These are phyloP conservation scores for Pycnonotus jocosus DNA, from an alignment of 2,113 vertebrate species.

Conservation along the genomic window DNA sequence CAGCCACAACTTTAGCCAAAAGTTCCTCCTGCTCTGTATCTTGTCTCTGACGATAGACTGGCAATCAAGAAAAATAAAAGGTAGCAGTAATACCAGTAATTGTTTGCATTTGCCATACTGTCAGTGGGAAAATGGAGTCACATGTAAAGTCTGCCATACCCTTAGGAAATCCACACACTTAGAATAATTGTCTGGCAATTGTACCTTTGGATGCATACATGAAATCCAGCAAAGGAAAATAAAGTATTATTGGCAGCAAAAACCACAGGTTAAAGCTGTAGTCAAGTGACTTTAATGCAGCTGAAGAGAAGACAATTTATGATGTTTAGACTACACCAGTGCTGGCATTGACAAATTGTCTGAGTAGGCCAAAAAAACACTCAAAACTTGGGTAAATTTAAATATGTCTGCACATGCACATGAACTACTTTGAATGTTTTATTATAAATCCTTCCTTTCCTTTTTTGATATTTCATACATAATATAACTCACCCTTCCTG, in stretches of 20 bases:
- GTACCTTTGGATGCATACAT: neutral
- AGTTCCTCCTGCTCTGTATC: neutral
- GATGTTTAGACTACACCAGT: slow-evolving; percentile 41
- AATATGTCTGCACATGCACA: slow-evolving; percentile 10
- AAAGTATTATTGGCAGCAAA: neutral
- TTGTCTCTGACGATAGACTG: neutral
- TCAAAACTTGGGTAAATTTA: slow-evolving; percentile 31
- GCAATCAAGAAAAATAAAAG: neutral
- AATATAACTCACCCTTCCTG: neutral
- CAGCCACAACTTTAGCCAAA: neutral
- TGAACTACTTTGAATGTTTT: neutral
- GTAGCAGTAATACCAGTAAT: neutral
- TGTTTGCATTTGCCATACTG: neutral
- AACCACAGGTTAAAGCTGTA: neutral
- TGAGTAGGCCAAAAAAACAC: neutral
- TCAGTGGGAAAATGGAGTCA: neutral
- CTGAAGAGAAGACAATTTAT: slow-evolving; percentile 39
- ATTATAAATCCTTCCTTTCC: neutral
- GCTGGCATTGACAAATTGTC: slow-evolving; percentile 2
- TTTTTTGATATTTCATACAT: slow-evolving; percentile 20
- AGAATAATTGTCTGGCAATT: neutral
- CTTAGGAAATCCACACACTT: neutral
- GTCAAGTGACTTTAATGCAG: neutral
- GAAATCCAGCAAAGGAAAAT: neutral
- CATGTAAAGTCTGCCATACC: neutral